phyloP scores from a whole-genome alignment of 2,888 invertebrate genomes.

The Athalia circularis region DNA sequence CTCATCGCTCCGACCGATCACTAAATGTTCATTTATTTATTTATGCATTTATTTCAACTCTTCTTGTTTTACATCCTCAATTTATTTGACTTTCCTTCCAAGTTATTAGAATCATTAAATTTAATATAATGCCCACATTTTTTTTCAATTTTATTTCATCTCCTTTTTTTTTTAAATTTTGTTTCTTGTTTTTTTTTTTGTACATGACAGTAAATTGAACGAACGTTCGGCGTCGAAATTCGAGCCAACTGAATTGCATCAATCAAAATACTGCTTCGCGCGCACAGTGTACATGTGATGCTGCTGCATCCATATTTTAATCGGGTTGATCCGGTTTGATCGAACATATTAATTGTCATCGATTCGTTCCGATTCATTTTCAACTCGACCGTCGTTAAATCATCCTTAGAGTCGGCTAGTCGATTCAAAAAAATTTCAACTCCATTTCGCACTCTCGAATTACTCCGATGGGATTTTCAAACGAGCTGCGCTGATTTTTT shows the following conservation, averaged over 20 bases:
- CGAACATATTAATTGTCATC: neutral
- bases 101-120: constrained; percentile 6
- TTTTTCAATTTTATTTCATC: neutral
- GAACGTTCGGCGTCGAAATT: neutral
- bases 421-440: neutral
- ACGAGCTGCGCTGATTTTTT: constrained; percentile 8
- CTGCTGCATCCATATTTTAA: no score
- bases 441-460: no score
- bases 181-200: no score
- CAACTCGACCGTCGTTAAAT: constrained; percentile 1
- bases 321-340: neutral
- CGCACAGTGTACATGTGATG: no score
- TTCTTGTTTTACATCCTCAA: neutral
- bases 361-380: neutral
- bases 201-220: no score
- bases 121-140: constrained; percentile 39
- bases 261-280: neutral
- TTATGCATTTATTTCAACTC: neutral
- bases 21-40: neutral
- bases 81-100: constrained; percentile 26
- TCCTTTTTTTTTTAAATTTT: no score
- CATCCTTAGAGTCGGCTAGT: neutral
- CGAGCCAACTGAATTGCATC: neutral
- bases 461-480: neutral
- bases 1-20: neutral